Evolutionary conservation across 1,140 invertebrate genomes (phyloP).

Genomic region (Steinernema feltiae): DNA sequence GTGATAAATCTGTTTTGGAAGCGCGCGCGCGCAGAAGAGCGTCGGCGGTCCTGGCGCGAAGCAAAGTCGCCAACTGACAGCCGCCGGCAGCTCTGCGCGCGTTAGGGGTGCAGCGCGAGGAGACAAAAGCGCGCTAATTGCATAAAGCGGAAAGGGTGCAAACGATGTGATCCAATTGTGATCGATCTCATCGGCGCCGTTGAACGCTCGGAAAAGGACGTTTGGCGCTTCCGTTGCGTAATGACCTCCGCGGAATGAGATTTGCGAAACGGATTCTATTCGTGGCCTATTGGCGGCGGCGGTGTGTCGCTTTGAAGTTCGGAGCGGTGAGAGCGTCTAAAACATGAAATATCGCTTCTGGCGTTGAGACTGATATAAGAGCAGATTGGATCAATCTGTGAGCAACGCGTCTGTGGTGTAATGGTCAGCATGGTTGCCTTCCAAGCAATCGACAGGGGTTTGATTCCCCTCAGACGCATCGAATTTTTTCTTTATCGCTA

Average conservation of each 20-base stretch:
- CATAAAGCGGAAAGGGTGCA: constrained; percentile 7
- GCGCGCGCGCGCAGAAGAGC: background rate
- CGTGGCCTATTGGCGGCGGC: too few relatives aligned
- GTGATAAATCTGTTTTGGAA: background rate
- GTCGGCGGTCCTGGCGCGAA: background rate
- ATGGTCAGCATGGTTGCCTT: too few relatives aligned
- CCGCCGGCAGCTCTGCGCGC: background rate
- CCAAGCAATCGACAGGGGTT: too few relatives aligned
- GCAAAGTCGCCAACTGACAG: background rate
- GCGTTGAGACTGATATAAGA: too few relatives aligned
- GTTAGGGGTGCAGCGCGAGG: background rate
- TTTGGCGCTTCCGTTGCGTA: background rate
- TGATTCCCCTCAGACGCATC: too few relatives aligned
- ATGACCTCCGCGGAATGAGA: background rate
- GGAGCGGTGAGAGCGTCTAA: too few relatives aligned
- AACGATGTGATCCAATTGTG: constrained; percentile 14
- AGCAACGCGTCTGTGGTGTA: too few relatives aligned
- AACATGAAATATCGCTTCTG: too few relatives aligned
- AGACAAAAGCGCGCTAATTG: constrained; percentile 12
- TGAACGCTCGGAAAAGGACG: background rate
- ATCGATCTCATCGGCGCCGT: background rate
- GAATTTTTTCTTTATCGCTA: too few relatives aligned
- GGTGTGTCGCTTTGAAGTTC: too few relatives aligned
- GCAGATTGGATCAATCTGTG: too few relatives aligned
- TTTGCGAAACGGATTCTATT: too few relatives aligned